A percentile compares a stretch with the other conserved stretches of the same genome.
phyloP scores from a whole-genome alignment of 1,140 invertebrate genomes.

The Drosophila fuyamai region DNA sequence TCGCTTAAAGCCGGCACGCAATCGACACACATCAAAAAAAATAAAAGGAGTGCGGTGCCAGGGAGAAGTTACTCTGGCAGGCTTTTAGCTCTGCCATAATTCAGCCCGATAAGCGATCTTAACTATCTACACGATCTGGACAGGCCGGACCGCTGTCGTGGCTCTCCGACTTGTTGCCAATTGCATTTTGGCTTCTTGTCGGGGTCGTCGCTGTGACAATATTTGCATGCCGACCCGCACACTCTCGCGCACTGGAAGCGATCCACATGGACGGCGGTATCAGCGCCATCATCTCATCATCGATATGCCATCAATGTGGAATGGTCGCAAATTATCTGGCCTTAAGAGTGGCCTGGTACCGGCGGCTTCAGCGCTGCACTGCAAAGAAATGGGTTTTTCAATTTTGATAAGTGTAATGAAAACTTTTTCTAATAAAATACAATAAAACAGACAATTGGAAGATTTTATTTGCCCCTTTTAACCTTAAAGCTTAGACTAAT shows the following conservation, averaged over 20 bases:
- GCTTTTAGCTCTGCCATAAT: conserved; percentile 80
- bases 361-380: conserved; percentile 3
- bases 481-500: neutral
- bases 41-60: neutral
- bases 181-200: conserved; percentile 51
- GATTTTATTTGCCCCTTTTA: neutral
- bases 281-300: conserved; percentile 78
- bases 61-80: conserved; percentile 62
- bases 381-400: neutral
- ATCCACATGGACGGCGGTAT: conserved; percentile 35
- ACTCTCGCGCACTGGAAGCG: conserved; percentile 7
- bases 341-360: conserved; percentile 43
- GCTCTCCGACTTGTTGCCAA: conserved; percentile 48
- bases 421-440: no score
- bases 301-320: conserved; percentile 77
- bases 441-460: neutral
- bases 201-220: conserved; percentile 66
- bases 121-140: conserved; percentile 80
- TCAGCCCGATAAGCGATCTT: conserved; percentile 78
- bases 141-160: conserved; percentile 38
- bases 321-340: conserved; percentile 77
- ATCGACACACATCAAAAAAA: conserved; percentile 31
- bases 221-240: conserved; percentile 66
- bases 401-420: no score
- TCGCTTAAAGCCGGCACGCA: conserved; percentile 49